A percentile compares a stretch with the other conserved stretches of the same genome.
Evolutionary conservation across 2,797 vertebrate genomes (phyloP).

Genomic region (Tinamus major): DNA sequence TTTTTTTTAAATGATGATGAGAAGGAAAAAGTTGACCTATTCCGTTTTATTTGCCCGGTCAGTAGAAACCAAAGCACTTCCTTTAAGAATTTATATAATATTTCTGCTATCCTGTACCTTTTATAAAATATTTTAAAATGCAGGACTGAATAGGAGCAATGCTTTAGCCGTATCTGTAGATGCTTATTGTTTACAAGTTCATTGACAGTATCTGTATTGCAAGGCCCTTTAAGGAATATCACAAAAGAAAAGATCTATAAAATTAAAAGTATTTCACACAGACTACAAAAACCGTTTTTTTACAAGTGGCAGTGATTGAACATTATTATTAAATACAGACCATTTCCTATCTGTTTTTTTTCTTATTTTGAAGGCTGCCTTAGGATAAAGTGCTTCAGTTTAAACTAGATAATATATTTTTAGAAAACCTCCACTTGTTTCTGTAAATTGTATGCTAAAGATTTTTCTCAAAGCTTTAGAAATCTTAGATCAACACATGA

Average conservation of each 20-base stretch:
- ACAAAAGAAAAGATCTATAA: neutral
- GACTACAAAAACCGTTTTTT: neutral
- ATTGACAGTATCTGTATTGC: neutral
- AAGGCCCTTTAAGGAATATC: neutral
- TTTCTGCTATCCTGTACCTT: neutral
- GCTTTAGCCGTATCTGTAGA: neutral
- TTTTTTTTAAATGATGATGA: neutral
- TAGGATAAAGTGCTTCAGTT: conserved; percentile 1
- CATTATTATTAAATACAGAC: neutral
- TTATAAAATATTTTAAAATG: neutral
- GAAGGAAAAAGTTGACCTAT: neutral
- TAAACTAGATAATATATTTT: neutral
- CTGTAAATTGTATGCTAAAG: neutral
- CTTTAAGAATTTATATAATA: neutral
- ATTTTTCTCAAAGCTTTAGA: neutral
- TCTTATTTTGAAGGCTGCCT: neutral
- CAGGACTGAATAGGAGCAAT: neutral
- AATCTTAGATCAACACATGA: neutral
- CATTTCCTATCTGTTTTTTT: neutral
- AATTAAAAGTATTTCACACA: neutral
- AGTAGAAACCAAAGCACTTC: neutral
- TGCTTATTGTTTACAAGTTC: neutral
- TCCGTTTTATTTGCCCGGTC: neutral
- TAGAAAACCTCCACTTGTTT: neutral
- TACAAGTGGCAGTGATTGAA: neutral